A percentile compares a stretch with the other conserved stretches of the same genome.
Evolutionary conservation across 2,797 vertebrate species (phyloP).

Genomic region (Pangasius krempfi): DNA sequence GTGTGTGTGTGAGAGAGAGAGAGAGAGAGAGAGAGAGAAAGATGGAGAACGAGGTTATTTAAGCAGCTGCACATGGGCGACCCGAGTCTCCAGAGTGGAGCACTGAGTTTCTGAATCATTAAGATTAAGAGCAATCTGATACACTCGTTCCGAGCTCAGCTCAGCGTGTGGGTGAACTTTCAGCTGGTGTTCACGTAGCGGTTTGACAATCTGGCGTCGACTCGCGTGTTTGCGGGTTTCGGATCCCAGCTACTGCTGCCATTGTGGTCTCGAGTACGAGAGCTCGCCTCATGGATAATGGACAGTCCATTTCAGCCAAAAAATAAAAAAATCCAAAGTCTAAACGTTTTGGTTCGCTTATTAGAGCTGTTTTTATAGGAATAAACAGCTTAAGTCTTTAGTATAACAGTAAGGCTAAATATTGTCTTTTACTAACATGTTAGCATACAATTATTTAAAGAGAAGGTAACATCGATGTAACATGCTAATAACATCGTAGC

Average conservation of each 20-base stretch:
- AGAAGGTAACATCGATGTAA: background rate
- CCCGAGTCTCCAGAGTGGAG: conserved; percentile 14
- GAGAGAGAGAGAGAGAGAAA: background rate
- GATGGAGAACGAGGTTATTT: background rate
- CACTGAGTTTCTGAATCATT: conserved; percentile 34
- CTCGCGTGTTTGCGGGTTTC: conserved; percentile 2
- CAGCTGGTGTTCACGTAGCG: conserved; percentile 9
- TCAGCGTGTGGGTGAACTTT: conserved; percentile 13
- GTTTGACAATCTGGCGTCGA: background rate
- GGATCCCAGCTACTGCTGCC: conserved; percentile 10
- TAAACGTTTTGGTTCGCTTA: background rate
- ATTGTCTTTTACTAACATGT: background rate
- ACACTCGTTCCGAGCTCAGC: background rate
- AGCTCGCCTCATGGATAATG: background rate
- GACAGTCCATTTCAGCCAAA: background rate
- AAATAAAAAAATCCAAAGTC: too few relatives aligned
- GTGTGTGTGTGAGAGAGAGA: background rate
- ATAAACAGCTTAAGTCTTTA: background rate
- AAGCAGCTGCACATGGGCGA: conserved; percentile 35
- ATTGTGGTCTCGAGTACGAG: background rate
- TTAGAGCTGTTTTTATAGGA: background rate
- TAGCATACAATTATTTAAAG: background rate
- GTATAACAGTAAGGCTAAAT: background rate
- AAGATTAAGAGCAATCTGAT: conserved; percentile 33
- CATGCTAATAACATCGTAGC: background rate